These are phyloP conservation scores for Eulemur coronatus DNA, from an alignment of 2,797 vertebrate genomes.

Conservation along the genomic window DNA sequence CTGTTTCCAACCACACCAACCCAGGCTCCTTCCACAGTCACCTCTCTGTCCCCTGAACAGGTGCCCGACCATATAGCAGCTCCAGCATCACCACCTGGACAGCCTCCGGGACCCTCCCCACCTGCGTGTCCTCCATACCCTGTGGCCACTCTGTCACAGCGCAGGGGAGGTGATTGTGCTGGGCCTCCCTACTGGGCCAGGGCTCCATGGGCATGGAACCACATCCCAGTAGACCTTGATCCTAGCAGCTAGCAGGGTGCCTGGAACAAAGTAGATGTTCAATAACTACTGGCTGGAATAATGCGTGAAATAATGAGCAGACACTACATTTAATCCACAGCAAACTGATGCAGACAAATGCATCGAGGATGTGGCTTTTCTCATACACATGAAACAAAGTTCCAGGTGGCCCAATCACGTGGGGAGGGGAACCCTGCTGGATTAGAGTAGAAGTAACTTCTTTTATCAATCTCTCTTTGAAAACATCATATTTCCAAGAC, in stretches of 20 bases:
- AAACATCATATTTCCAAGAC: neutral
- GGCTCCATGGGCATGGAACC: neutral
- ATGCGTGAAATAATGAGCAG: neutral
- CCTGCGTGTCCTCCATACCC: too few species aligned
- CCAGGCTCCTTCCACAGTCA: too few species aligned
- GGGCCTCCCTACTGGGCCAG: too few species aligned
- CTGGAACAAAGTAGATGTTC: neutral
- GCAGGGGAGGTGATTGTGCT: neutral
- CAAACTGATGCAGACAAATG: accelerated
- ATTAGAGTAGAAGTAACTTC: neutral
- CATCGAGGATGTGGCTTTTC: too few species aligned
- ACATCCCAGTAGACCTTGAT: neutral
- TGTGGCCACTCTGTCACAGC: neutral
- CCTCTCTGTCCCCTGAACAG: neutral
- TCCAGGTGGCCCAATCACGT: neutral
- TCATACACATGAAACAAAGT: accelerated
- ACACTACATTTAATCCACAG: neutral
- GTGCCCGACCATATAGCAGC: accelerated
- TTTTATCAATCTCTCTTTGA: neutral
- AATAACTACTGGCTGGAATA: accelerated
- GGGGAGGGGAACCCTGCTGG: neutral
- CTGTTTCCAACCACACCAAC: neutral
- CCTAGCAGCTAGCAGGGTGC: neutral
- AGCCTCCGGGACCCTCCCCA: neutral
- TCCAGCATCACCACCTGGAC: neutral